phyloP scores from a whole-genome alignment of 2,888 invertebrate genomes.

The Autographa gamma region DNA sequence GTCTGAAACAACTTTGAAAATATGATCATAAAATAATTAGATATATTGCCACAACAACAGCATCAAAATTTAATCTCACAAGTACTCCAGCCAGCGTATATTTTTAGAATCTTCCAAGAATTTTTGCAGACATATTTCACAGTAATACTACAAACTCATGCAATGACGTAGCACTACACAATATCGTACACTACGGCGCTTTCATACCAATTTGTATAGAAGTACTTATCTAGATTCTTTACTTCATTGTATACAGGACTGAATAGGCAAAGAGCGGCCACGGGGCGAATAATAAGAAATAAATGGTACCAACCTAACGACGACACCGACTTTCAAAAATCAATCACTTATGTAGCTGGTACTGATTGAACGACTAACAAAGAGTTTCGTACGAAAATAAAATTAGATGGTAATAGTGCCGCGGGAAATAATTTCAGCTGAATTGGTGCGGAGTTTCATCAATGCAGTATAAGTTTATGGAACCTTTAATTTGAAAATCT shows the following conservation, averaged over 20 bases:
- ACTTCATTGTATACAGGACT: conserved; percentile 52
- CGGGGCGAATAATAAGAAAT: conserved; percentile 66
- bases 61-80: neutral
- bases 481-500: too few relatives aligned
- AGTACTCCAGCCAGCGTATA: neutral
- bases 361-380: conserved; percentile 85
- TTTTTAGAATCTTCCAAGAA: conserved; percentile 8
- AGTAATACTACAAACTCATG: conserved; percentile 36
- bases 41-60: neutral
- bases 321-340: conserved; percentile 83
- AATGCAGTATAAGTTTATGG: neutral
- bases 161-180: conserved; percentile 42
- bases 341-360: conserved; percentile 86
- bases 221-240: conserved; percentile 54
- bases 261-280: conserved; percentile 62
- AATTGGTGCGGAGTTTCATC: neutral
- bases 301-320: conserved; percentile 79
- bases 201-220: conserved; percentile 54
- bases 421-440: conserved; percentile 18
- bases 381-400: conserved; percentile 40
- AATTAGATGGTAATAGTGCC: conserved; percentile 36
- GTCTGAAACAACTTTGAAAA: neutral
- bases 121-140: conserved; percentile 39
- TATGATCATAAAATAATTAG: neutral
- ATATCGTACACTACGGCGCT: conserved; percentile 34